Percentiles rank a stretch among this genome's conserved stretches.
Conservation (phyloP, 2,113 vertebrate genomes). For the Cheirogaleus medius region DNA sequence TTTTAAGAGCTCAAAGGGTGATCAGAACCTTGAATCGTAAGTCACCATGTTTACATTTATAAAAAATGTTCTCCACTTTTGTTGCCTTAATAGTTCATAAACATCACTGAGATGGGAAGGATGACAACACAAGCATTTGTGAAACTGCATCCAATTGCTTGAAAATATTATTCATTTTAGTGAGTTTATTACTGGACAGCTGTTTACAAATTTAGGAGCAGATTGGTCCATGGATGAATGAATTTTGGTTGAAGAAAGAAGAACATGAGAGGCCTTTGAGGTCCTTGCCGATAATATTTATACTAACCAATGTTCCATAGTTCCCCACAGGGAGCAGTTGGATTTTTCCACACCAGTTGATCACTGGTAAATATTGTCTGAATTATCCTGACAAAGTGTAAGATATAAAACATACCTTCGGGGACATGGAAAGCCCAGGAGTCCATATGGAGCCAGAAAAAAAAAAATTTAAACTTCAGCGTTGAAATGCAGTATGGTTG, state of each 20-base stretch:
- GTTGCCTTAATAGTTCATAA: conserved; percentile 31
- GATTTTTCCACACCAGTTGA: conserved; percentile 48
- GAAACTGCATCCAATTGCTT: conserved; percentile 23
- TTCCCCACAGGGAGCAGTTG: conserved; percentile 5
- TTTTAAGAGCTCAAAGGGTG: conserved; percentile 45
- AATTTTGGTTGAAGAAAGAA: conserved; percentile 63
- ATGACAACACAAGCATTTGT: conserved; percentile 34
- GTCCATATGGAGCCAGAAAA: not conserved
- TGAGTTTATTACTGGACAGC: conserved; percentile 72
- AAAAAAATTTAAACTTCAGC: not conserved
- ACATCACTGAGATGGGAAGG: not conserved
- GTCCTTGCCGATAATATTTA: conserved; percentile 39
- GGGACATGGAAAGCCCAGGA: not conserved
- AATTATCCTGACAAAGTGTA: conserved; percentile 51
- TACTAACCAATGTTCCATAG: not conserved
- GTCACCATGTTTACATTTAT: conserved; percentile 37
- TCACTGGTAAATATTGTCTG: conserved; percentile 52
- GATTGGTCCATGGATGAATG: conserved; percentile 68
- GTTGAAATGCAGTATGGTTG: not conserved
- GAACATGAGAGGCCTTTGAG: conserved; percentile 41
- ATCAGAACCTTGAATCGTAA: conserved; percentile 51
- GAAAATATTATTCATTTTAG: conserved; percentile 67
- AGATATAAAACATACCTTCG: conserved; percentile 17
- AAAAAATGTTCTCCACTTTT: not conserved
- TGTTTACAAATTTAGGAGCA: conserved; percentile 77